Evolutionary conservation across 2,888 invertebrate genomes (phyloP), one percentile per base, ranked within the genome.

Genomic region (Sisyra nigra): DNA sequence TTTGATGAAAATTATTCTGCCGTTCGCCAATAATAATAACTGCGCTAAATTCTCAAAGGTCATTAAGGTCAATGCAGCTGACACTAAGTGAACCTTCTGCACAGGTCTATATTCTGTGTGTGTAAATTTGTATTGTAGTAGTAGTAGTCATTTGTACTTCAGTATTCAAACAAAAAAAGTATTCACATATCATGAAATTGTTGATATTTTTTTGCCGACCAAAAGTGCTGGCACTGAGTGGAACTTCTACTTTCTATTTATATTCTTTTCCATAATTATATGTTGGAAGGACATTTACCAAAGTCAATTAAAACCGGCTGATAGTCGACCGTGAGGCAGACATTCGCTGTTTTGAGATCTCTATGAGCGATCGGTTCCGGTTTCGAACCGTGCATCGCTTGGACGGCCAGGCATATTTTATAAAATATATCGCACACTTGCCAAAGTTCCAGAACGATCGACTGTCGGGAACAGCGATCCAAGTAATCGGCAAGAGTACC

Each of bases 261-360:
- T n/a, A n/a, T n/a, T n/a, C n/a, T 14, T 34, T 34, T 14, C 2
- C 5, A 9, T 2, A 14, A 34, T 8, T 37, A 40, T 30, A 40
- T 14, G 30, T 39, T 19, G 19, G 18, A 46, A 11, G 19, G 18
- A 46, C 10, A 37, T 48, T 50, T 59, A 63, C 83, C 84, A 52
- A 91, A 70, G 61, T 91, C 91, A 71, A 88, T 88, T 47, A 91
- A 69, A 41, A 88, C 66, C 1, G 87, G 80, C 41, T 70, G 72
- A 55, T 71, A 69, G 42, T 76, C 74, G 54, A 82, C 78, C 14
- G 73, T 72, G 18, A 88, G 60, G 52, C 89, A 74, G 48, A 91
- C 72, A 62, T 91, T 91, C 11, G 80, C 82, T 42, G 88, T 84
- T 63, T 91, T 91, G 32, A 91, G 59, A 61, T 91, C 89, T 53